Base-by-base conservation (phyloP, 2,797 vertebrate genomes). In the Sebastes variabilis region DNA sequence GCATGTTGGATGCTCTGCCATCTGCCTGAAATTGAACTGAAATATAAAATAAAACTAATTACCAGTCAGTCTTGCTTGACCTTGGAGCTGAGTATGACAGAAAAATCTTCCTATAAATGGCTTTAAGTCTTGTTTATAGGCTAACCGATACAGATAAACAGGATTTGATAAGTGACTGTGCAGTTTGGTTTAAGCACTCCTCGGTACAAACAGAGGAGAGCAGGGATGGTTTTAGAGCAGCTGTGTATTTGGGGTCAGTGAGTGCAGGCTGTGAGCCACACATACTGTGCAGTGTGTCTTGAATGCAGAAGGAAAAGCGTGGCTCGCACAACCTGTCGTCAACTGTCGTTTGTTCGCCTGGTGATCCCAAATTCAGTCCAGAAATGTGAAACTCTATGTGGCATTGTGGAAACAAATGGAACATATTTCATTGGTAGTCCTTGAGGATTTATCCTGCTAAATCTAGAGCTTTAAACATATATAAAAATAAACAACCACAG, bases 231-330 rank as follows among this genome's bases (percentile, higher is more conserved):
- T n/a, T 77, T 76, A 84, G 88, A 93, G 91, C 92, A 92, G 89
- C 89, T 91, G 88, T 86, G 91, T 83, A 52, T 86, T 81, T 76
- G 87, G 93, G 92, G 93, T 94, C 93, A 93, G 24, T 69, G 91
- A 89, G 93, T 93, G 74, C 91, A 89, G 79, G 77, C 82, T 72
- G 77, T 62, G 83, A 91, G 89, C 83, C 81, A 79, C 82, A 42
- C 86, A 83, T 68, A 81, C 89, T 83, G 88, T 74, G 82, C 88
- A 59, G 73, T 72, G 87, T 89, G 91, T 85, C 83, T 92, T 77
- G 83, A 85, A 90, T 83, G 87, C 88, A 84, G 82, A 87, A n/a
- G 72, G 72, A 82, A 27, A 30, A 88, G 49, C 34, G 3, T 73
- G 58, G 75, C 72, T 73, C 56, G 13, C 80, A 81, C 66, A 79